Evolutionary conservation across 2,888 invertebrate genomes (phyloP).

Genomic region (Tiphia femorata): DNA sequence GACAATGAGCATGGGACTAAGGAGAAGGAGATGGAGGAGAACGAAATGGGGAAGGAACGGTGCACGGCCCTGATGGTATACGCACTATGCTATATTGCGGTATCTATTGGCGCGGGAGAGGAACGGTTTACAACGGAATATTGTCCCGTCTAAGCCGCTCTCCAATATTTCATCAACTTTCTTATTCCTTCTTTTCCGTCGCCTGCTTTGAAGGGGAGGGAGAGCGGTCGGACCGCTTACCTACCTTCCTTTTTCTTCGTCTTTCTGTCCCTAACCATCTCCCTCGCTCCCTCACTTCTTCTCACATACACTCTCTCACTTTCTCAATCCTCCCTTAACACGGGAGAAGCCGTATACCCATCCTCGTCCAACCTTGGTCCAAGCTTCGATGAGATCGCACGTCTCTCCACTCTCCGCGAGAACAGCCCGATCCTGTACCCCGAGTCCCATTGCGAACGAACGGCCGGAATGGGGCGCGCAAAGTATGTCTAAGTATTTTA

Average conservation of each 20-base stretch:
- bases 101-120: slow-evolving; percentile 56
- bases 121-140: slow-evolving; percentile 65
- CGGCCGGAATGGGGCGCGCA: slow-evolving; percentile 42
- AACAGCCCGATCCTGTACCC: slow-evolving; percentile 17
- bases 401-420: slow-evolving; percentile 5
- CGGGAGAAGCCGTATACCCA: no score
- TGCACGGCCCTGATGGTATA: slow-evolving; percentile 11
- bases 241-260: not conserved
- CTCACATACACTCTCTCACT: not conserved
- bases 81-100: slow-evolving; percentile 37
- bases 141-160: slow-evolving; percentile 67
- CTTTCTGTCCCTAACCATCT: slow-evolving; percentile 2
- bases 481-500: slow-evolving; percentile 60
- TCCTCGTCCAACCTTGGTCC: no score
- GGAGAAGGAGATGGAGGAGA: not conserved
- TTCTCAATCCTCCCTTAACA: no score
- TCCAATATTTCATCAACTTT: slow-evolving; percentile 68
- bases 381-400: no score
- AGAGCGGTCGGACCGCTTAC: no score
- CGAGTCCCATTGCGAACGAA: slow-evolving; percentile 6
- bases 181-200: slow-evolving; percentile 58
- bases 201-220: slow-evolving; percentile 27
- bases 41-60: slow-evolving; percentile 10
- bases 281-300: not conserved
- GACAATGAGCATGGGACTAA: slow-evolving; percentile 8